A percentile compares a stretch with the other conserved stretches of the same genome.
phyloP scores from a whole-genome alignment of 2,797 vertebrate genomes.

The Chelon labrosus region DNA sequence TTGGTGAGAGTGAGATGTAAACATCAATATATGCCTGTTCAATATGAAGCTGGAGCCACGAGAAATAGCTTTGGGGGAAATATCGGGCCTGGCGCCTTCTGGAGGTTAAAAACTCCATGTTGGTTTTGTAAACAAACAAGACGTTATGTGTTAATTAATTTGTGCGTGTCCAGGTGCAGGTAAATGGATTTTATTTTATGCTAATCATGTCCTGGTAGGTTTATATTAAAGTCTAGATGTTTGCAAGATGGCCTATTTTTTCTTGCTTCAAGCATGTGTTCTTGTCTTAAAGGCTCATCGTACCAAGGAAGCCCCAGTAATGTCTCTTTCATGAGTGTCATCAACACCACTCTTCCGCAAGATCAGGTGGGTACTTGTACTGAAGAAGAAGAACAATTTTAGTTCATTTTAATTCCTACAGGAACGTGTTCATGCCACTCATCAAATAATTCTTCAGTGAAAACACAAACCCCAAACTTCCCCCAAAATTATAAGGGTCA shows the following conservation, averaged over 20 bases:
- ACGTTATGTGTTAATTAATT: not conserved
- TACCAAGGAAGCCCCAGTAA: slow-evolving; percentile 22
- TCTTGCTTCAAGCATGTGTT: slow-evolving; percentile 25
- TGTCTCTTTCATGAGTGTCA: slow-evolving; percentile 13
- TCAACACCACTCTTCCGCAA: slow-evolving; percentile 40
- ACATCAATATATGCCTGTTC: not conserved
- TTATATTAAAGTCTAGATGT: not conserved
- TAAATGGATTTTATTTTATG: not conserved
- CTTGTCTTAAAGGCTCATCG: slow-evolving; percentile 67
- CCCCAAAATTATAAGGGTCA: not conserved
- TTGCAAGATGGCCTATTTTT: not conserved
- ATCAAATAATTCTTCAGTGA: not conserved
- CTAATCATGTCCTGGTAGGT: not conserved
- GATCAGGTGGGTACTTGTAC: slow-evolving; percentile 71
- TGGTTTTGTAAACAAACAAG: not conserved
- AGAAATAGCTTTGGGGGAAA: not conserved
- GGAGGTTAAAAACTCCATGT: not conserved
- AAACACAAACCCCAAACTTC: not conserved
- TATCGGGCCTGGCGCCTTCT: not conserved
- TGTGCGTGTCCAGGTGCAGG: not conserved
- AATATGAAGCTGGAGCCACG: not conserved
- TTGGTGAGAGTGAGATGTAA: not conserved
- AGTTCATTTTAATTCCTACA: not conserved
- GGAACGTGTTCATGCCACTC: not conserved
- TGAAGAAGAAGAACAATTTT: not conserved